These are phyloP conservation scores for Leptinotarsa texana DNA, from an alignment of 1,140 invertebrate species.

Conservation along the genomic window DNA sequence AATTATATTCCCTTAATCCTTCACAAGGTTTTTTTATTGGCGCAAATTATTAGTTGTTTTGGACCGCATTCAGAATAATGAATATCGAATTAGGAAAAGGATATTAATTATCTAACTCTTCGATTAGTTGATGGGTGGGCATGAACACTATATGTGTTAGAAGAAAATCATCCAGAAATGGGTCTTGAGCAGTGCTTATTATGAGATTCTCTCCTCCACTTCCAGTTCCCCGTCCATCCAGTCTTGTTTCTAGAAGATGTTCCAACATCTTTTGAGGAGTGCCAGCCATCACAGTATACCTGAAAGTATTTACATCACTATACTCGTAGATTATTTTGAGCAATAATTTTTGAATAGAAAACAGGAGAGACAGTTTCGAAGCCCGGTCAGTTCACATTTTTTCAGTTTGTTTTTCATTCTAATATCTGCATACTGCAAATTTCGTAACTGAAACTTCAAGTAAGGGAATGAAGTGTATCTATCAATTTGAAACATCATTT, in stretches of 20 bases:
- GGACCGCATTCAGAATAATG: too few relatives aligned
- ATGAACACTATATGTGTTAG: constrained; percentile 88
- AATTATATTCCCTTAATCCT: too few relatives aligned
- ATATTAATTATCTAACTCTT: constrained; percentile 78
- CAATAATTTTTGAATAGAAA: too few relatives aligned
- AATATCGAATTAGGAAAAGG: constrained; percentile 58
- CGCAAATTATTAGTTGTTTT: too few relatives aligned
- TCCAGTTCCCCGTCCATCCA: constrained; percentile 63
- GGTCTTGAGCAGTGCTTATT: constrained; percentile 60
- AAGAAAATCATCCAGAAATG: constrained; percentile 83
- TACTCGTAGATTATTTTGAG: too few relatives aligned
- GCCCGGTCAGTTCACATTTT: too few relatives aligned
- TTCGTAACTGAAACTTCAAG: neutral
- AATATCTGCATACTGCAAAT: too few relatives aligned
- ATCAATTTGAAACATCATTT: too few relatives aligned
- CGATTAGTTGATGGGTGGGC: constrained; percentile 75
- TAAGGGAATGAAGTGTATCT: neutral
- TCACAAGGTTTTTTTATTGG: too few relatives aligned
- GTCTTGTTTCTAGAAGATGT: constrained; percentile 80
- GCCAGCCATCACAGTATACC: constrained; percentile 88
- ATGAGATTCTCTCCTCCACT: constrained; percentile 56
- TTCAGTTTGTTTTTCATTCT: too few relatives aligned
- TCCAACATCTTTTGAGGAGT: constrained; percentile 87
- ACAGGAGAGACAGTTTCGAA: too few relatives aligned
- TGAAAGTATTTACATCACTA: constrained; percentile 50